A percentile compares a stretch with the other conserved stretches of the same genome.
These are phyloP conservation scores for Amblyjoppa proteus DNA, from an alignment of 2,888 invertebrate genomes.

Conservation along the genomic window DNA sequence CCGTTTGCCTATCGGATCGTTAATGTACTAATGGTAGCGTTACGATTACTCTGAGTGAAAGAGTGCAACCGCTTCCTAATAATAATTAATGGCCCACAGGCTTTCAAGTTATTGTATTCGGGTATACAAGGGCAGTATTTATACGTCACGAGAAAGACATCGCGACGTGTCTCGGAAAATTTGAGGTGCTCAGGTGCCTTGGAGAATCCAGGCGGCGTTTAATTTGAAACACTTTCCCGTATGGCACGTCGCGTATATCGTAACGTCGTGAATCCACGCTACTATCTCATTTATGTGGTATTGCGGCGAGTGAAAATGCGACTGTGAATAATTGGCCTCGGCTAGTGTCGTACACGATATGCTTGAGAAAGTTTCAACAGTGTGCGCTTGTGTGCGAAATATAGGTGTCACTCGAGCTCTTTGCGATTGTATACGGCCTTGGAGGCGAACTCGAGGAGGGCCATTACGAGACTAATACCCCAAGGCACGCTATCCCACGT, in stretches of 20 bases:
- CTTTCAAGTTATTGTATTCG: slow-evolving; percentile 2
- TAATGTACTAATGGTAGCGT: not conserved
- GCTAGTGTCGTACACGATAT: slow-evolving; percentile 5
- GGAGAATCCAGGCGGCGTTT: slow-evolving; percentile 65
- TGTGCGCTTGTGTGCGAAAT: slow-evolving; percentile 20
- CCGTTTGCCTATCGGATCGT: not conserved
- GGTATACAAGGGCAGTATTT: not conserved
- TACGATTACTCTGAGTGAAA: not conserved
- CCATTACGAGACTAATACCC: slow-evolving; percentile 66
- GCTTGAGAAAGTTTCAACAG: slow-evolving; percentile 9
- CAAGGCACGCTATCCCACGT: slow-evolving; percentile 60
- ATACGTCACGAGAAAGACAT: slow-evolving; percentile 43
- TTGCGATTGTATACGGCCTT: slow-evolving; percentile 16
- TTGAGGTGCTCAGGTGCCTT: slow-evolving; percentile 77
- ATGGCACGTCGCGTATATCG: slow-evolving; percentile 7
- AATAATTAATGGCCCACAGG: slow-evolving; percentile 30
- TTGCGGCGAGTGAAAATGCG: slow-evolving; percentile 42
- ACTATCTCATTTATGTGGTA: slow-evolving; percentile 25
- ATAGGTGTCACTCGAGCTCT: slow-evolving; percentile 52
- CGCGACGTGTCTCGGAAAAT: slow-evolving; percentile 40
- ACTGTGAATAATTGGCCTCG: slow-evolving; percentile 51
- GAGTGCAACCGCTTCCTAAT: not conserved
- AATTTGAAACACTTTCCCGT: slow-evolving; percentile 79
- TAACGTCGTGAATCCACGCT: slow-evolving; percentile 43
- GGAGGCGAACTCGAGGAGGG: slow-evolving; percentile 58